These are phyloP conservation scores for Platanista minor DNA, from an alignment of 2,113 vertebrate species.

Conservation along the genomic window DNA sequence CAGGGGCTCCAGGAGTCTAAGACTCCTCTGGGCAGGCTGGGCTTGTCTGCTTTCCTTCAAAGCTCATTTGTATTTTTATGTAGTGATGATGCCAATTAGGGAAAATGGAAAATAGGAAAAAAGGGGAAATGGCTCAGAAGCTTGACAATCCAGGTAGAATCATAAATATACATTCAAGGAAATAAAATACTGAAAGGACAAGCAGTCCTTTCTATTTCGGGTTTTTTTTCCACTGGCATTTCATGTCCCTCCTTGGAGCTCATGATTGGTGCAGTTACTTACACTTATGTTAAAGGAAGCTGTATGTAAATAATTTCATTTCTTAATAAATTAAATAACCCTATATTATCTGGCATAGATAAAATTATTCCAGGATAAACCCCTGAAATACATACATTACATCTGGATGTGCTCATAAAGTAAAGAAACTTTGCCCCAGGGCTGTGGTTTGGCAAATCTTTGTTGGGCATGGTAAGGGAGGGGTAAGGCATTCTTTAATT, in stretches of 20 bases:
- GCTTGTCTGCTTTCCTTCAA: background rate
- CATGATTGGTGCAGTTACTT: background rate
- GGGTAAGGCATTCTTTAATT: background rate
- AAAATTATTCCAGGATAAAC: background rate
- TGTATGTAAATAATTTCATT: background rate
- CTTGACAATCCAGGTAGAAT: background rate
- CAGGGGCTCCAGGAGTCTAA: background rate
- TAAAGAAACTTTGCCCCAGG: background rate
- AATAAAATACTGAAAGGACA: background rate
- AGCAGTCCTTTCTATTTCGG: background rate
- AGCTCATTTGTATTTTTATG: background rate
- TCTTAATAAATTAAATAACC: background rate
- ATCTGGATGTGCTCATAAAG: background rate
- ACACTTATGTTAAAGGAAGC: background rate
- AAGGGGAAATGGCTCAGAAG: background rate
- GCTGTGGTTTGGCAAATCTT: background rate
- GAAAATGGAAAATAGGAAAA: background rate
- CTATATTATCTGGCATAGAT: background rate
- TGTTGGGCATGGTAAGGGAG: rapidly evolving
- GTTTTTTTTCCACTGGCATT: background rate
- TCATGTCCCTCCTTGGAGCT: background rate
- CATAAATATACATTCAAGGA: background rate
- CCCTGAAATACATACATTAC: background rate
- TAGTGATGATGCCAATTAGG: background rate
- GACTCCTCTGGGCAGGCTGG: background rate